Evolutionary conservation across 2,113 vertebrate species (phyloP).

Genomic region (Eretmochelys imbricata): DNA sequence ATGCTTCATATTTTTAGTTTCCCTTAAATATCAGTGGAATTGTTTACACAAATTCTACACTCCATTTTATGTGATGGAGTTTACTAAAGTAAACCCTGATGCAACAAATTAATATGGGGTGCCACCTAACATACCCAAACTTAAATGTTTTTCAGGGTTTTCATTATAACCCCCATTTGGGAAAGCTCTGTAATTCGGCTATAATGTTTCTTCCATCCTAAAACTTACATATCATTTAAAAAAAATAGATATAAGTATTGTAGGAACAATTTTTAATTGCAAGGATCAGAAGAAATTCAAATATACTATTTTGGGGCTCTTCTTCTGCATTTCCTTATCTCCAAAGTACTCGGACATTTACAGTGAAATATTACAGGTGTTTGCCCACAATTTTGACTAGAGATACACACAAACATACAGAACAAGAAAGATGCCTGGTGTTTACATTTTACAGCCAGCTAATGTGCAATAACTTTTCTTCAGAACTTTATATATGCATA

Average conservation of each 20-base stretch:
- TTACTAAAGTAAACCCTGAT: conserved; percentile 62
- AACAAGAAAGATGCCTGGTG: background rate
- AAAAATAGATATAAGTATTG: conserved; percentile 23
- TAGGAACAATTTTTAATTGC: conserved; percentile 29
- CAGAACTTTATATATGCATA: background rate
- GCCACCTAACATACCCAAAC: conserved; percentile 45
- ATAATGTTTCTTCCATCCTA: conserved; percentile 44
- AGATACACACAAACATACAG: background rate
- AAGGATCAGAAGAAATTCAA: conserved; percentile 16
- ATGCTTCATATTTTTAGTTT: conserved; percentile 72
- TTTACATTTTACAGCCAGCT: conserved; percentile 23
- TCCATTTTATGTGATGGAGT: conserved; percentile 55
- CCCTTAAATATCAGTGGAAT: conserved; percentile 60
- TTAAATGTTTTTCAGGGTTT: conserved; percentile 67
- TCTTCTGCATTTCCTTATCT: background rate
- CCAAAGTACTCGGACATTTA: background rate
- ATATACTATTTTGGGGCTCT: background rate
- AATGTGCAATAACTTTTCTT: conserved; percentile 12
- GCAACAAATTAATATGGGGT: conserved; percentile 25
- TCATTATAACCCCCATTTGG: conserved; percentile 60
- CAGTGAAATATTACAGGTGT: conserved; percentile 23
- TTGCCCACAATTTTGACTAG: background rate
- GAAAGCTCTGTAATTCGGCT: conserved; percentile 49
- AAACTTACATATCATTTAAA: conserved; percentile 51
- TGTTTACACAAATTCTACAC: conserved; percentile 69